phyloP scores from a whole-genome alignment of 2,113 vertebrate species.

The Dicaeum eximium region DNA sequence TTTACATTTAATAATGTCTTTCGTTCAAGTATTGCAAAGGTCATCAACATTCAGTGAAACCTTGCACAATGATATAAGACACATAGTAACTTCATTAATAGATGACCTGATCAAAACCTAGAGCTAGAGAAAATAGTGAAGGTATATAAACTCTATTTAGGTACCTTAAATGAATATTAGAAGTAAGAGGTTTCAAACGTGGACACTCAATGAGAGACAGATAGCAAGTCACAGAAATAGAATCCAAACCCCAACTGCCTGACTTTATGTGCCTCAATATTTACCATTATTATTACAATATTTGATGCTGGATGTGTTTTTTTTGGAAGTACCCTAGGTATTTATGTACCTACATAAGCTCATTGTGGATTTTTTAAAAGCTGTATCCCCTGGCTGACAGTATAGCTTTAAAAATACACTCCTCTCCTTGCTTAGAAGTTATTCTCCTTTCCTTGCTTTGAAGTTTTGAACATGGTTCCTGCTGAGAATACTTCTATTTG shows the following conservation, averaged over 20 bases:
- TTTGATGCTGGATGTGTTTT: not conserved
- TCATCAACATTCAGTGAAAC: not conserved
- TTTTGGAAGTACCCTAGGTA: not conserved
- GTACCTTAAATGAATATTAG: not conserved
- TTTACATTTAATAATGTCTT: not conserved
- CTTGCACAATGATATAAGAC: not conserved
- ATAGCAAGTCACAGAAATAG: not conserved
- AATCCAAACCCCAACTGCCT: not conserved
- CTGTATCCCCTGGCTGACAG: not conserved
- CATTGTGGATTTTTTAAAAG: not conserved
- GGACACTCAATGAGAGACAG: not conserved
- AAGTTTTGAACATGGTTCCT: not conserved
- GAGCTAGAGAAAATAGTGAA: not conserved
- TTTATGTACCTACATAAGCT: not conserved
- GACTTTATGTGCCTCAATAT: not conserved
- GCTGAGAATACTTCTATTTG: not conserved
- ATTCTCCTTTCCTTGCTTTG: not conserved
- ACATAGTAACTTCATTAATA: fast-evolving
- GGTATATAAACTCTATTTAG: not conserved
- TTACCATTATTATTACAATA: not conserved
- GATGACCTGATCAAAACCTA: not conserved
- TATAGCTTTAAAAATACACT: not conserved
- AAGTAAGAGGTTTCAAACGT: not conserved
- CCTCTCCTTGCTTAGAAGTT: not conserved
- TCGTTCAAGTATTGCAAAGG: not conserved